Base-by-base conservation (phyloP, 92 coral and sea anemone genomes). In the Actinostola sp. region DNA sequence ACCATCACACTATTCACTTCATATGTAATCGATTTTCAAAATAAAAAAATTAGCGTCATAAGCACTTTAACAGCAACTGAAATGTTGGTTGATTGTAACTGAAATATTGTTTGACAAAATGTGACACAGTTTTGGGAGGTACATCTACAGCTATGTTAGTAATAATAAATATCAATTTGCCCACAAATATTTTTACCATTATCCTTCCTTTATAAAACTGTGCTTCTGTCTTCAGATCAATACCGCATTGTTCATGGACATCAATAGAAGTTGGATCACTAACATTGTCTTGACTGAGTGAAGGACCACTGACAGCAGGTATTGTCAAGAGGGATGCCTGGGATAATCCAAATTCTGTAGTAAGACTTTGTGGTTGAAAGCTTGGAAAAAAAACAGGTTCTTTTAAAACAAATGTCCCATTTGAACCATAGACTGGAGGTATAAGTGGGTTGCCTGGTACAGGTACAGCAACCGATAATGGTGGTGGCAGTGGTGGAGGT, bases 181-280 rank as follows among this genome's bases (percentile, higher is more conserved):
- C 14, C 45, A 14, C 45, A 7, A 39, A 7, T 7, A 39, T 16
- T 17, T 19, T 35, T 81, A 90, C 97, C 82, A 78, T 52, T 33
- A 90, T 87, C 50, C 86, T 79, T 31, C 86, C 76, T 41, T 83
- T 58, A 68, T 90, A 90, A 46, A 86, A 80, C 28, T 87, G 78
- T 23, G 71, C n/a, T 42, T 58, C 85, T 63, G 51, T 60, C 43
- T 76, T 86, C 35, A 63, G 60, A 28, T 45, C 32, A 5, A 26
- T 49, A 30, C 26, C 25, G 20, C 35, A 20, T 17, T 48, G 54
- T 9, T 48, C 54, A 3, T 4, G 54, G 3, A 48, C 16, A 4
- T 48, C n/a, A 17, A 4, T 17, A 4, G 54, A 13, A 4, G 21
- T 17, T 3, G 57, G 27, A 1, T 20, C 1, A 3, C 21, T 34